Evolutionary conservation across 2,888 invertebrate species (phyloP).

Genomic region (Resseliella maxima): DNA sequence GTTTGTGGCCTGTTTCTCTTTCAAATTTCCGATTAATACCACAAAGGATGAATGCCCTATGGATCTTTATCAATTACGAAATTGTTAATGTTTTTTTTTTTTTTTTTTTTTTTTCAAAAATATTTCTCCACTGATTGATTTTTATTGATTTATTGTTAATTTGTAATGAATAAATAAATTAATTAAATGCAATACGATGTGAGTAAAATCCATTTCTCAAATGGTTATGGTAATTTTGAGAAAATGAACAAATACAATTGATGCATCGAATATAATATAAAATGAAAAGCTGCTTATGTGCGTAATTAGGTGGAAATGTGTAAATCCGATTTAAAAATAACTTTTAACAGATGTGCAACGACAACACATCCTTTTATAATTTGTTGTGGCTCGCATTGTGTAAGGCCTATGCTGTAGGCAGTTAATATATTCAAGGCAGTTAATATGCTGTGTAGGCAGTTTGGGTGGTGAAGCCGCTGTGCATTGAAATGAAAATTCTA

Average conservation of each 20-base stretch:
- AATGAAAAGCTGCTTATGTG: constrained; percentile 21
- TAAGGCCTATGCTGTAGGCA: background rate
- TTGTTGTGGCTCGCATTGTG: background rate
- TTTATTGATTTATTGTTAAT: no score
- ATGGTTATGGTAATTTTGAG: background rate
- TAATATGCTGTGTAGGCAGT: no score
- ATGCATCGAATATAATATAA: background rate
- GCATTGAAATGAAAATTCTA: constrained; percentile 4
- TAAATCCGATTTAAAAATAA: background rate
- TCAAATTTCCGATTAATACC: no score
- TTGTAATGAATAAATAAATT: background rate
- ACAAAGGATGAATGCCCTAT: no score
- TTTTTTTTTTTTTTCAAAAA: no score
- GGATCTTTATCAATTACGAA: no score
- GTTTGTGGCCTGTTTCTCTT: no score
- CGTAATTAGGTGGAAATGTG: constrained; percentile 4
- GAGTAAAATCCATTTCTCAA: background rate
- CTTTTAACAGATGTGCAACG: background rate
- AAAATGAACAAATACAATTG: background rate
- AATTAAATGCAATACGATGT: background rate
- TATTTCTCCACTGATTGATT: no score
- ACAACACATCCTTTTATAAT: background rate
- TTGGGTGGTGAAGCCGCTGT: background rate
- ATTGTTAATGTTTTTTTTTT: no score
- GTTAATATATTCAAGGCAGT: no score